Conservation (phyloP, 1,140 invertebrate genomes). For the Drosophila santomea region DNA sequence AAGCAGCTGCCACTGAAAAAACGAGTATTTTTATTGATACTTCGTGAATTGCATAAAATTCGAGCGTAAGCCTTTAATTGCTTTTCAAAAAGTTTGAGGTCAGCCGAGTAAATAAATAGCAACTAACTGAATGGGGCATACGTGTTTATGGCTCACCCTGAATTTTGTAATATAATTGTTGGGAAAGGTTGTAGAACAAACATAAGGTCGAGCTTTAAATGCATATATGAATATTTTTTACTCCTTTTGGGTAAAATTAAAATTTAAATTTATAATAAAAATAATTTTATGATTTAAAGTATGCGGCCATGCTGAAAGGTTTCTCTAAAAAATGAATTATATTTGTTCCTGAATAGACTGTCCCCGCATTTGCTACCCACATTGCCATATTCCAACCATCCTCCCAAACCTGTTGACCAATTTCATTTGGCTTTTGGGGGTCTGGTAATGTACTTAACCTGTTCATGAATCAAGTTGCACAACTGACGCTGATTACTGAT, state of each 20-base stretch:
- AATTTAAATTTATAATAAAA: too few relatives aligned
- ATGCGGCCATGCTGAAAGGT: too few relatives aligned
- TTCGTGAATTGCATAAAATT: conserved; percentile 27
- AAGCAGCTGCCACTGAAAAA: conserved; percentile 19
- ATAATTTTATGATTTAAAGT: too few relatives aligned
- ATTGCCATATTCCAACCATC: conserved; percentile 10
- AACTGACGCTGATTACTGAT: conserved; percentile 46
- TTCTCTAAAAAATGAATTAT: not conserved
- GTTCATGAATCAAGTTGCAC: conserved; percentile 41
- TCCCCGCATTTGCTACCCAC: not conserved
- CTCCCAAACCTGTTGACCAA: conserved; percentile 43
- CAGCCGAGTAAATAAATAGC: conserved; percentile 16
- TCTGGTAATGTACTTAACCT: conserved; percentile 57
- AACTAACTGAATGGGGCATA: not conserved
- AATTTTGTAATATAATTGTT: conserved; percentile 6
- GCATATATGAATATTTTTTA: too few relatives aligned
- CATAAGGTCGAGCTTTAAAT: not conserved
- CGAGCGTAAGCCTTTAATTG: conserved; percentile 39
- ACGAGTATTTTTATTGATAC: conserved; percentile 34
- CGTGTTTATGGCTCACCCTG: conserved; percentile 25
- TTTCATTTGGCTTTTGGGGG: conserved; percentile 20
- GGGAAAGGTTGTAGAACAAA: not conserved
- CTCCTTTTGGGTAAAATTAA: too few relatives aligned
- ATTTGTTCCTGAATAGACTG: not conserved
- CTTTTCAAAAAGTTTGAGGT: conserved; percentile 25